phyloP scores from a whole-genome alignment of 2,888 invertebrate genomes.

The Steinernema carpocapsae region DNA sequence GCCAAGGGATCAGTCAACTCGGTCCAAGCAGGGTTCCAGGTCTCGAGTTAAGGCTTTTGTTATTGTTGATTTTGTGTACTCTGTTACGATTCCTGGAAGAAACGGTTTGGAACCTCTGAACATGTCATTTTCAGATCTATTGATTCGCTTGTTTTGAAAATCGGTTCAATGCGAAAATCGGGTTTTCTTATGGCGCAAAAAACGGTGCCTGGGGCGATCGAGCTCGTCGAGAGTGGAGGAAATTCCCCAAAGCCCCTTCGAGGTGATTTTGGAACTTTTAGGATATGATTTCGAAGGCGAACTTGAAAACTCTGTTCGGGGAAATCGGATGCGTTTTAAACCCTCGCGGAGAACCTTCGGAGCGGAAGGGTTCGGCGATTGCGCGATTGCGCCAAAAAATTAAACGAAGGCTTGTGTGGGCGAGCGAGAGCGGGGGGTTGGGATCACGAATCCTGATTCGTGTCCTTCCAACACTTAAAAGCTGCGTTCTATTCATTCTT shows the following conservation, averaged over 20 bases:
- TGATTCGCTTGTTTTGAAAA: conserved; percentile 12
- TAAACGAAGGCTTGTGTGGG: too few relatives aligned
- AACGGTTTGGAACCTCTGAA: neutral
- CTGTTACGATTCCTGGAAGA: neutral
- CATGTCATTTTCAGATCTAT: neutral
- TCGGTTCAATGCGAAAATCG: neutral
- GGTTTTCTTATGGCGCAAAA: conserved; percentile 14
- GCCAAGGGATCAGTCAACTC: conserved; percentile 68
- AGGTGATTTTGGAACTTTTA: too few relatives aligned
- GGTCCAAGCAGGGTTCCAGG: conserved; percentile 57
- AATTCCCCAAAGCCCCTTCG: too few relatives aligned
- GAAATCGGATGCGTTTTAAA: too few relatives aligned
- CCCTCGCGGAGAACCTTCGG: too few relatives aligned
- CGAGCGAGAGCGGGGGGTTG: too few relatives aligned
- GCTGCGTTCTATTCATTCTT: neutral
- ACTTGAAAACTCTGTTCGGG: too few relatives aligned
- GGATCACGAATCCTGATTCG: conserved; percentile 1
- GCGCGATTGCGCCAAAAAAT: too few relatives aligned
- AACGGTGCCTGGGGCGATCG: neutral
- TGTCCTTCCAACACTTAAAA: conserved; percentile 20
- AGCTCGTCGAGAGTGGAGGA: neutral
- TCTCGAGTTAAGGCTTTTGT: neutral
- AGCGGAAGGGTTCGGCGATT: too few relatives aligned
- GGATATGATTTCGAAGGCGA: too few relatives aligned
- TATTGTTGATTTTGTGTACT: conserved; percentile 15